phyloP scores from a whole-genome alignment of 2,113 vertebrate species.

The Leucoraja erinaceus region DNA sequence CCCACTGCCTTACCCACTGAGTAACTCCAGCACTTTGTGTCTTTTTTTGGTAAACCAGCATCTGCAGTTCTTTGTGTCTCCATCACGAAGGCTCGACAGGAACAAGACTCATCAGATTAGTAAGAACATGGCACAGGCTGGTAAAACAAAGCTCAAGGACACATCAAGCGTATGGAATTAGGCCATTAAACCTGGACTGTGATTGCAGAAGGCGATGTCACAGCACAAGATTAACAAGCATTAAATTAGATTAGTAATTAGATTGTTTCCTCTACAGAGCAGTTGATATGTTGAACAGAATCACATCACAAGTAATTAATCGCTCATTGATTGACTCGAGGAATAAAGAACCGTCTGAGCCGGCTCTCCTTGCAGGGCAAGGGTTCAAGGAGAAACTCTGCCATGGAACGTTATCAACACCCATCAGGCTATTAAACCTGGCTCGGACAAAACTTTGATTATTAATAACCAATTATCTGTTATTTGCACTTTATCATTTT shows the following conservation, averaged over 20 bases:
- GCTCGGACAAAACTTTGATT: too few species aligned
- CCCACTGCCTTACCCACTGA: too few species aligned
- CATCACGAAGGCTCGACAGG: neutral
- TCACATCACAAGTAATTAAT: slow-evolving; percentile 33
- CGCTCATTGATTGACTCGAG: slow-evolving; percentile 5
- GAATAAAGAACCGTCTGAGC: neutral
- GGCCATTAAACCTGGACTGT: slow-evolving; percentile 11
- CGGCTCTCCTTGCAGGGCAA: neutral
- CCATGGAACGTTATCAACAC: too few species aligned
- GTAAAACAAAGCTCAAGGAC: neutral
- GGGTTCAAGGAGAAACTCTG: neutral
- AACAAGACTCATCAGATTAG: slow-evolving; percentile 9
- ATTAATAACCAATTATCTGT: too few species aligned
- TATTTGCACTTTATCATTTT: too few species aligned
- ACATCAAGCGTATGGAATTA: neutral
- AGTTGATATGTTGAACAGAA: slow-evolving; percentile 32
- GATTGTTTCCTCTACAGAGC: slow-evolving; percentile 27
- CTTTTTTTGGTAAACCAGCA: too few species aligned
- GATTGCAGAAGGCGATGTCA: slow-evolving; percentile 4
- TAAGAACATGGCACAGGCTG: neutral
- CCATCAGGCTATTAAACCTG: too few species aligned
- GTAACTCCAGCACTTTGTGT: too few species aligned
- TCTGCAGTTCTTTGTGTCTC: too few species aligned
- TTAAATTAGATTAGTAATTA: slow-evolving; percentile 37
- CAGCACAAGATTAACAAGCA: slow-evolving; percentile 24